These are phyloP conservation scores for Astyanax mexicanus DNA, from an alignment of 2,797 vertebrate genomes.

Conservation along the genomic window DNA sequence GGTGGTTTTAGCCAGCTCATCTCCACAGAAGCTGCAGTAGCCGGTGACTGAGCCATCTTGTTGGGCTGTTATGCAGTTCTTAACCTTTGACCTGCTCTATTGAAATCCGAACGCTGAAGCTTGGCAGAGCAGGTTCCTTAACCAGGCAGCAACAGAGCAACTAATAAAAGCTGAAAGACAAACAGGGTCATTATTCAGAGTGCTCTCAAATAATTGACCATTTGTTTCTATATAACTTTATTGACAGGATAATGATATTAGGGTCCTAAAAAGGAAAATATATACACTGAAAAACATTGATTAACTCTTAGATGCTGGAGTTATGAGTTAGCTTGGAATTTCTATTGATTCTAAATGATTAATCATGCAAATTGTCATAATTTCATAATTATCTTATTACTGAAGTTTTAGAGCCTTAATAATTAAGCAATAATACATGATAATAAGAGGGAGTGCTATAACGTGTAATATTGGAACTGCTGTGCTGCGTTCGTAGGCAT, in stretches of 20 bases:
- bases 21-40: constrained; percentile 28
- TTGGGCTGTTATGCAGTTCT: constrained; percentile 39
- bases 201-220: constrained; percentile 26
- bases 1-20: neutral
- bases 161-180: constrained; percentile 15
- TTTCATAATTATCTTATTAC: too few species aligned
- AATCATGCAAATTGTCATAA: too few species aligned
- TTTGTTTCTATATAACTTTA: neutral
- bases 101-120: constrained; percentile 36
- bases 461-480: too few species aligned
- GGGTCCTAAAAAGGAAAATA: too few species aligned
- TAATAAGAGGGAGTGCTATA: too few species aligned
- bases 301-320: too few species aligned
- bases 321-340: too few species aligned
- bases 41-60: constrained; percentile 23
- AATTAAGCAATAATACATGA: too few species aligned
- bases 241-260: neutral
- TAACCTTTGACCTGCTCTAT: constrained; percentile 51
- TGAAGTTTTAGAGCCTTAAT: too few species aligned
- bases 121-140: constrained; percentile 42
- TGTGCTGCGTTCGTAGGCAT: too few species aligned
- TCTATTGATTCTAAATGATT: too few species aligned
- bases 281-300: too few species aligned
- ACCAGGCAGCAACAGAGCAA: constrained; percentile 23
- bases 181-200: constrained; percentile 10